A percentile compares a stretch with the other conserved stretches of the same genome.
phyloP scores from a whole-genome alignment of 2,888 invertebrate genomes.

The Harpalus rufipes region DNA sequence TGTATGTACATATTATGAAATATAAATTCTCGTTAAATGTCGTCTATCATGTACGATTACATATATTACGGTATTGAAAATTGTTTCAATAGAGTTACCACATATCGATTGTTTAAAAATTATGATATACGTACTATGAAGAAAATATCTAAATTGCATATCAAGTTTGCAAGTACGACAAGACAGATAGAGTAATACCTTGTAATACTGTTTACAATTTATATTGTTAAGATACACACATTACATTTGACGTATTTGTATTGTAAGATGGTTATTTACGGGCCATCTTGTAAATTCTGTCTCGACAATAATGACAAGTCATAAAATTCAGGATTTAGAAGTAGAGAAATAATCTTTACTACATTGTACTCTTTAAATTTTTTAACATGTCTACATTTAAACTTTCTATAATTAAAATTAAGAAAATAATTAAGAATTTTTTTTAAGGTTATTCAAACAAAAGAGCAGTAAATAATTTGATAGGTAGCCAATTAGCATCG shows the following conservation, averaged over 20 bases:
- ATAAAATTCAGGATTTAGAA: constrained; percentile 32
- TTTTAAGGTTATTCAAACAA: constrained; percentile 6
- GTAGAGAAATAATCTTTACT: neutral
- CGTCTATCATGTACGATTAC: neutral
- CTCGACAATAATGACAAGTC: constrained; percentile 18
- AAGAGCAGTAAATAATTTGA: constrained; percentile 10
- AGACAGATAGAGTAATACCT: neutral
- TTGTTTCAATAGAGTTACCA: neutral
- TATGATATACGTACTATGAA: neutral
- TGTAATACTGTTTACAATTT: neutral
- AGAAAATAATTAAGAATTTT: neutral
- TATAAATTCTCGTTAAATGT: neutral
- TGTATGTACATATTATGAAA: neutral
- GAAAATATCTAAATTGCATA: neutral
- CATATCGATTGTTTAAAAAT: neutral
- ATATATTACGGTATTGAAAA: neutral
- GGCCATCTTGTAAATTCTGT: neutral
- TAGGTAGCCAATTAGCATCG: neutral
- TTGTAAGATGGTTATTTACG: constrained; percentile 32
- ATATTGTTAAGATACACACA: constrained; percentile 4
- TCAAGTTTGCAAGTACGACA: neutral
- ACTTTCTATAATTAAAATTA: constrained; percentile 5
- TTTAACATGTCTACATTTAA: neutral
- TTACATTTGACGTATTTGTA: constrained; percentile 3
- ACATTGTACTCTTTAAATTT: constrained; percentile 10